Evolutionary conservation across 2,888 invertebrate species (phyloP).

Genomic region (Kuschelorhynchus macadamiae): DNA sequence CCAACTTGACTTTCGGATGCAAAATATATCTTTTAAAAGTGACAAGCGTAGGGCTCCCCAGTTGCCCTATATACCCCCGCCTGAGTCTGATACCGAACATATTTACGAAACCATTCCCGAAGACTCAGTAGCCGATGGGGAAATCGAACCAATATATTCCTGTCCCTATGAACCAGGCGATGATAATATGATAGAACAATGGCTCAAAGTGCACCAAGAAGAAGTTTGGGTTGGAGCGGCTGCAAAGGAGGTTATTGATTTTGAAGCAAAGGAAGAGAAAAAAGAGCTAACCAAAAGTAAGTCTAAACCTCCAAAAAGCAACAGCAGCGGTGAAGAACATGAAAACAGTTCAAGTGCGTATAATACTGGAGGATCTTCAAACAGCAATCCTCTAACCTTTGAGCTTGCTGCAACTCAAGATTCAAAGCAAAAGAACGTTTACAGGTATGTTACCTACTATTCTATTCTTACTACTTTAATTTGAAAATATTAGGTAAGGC

Average conservation of each 20-base stretch:
- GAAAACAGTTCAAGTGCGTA: constrained; percentile 80
- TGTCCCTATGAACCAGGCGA: constrained; percentile 72
- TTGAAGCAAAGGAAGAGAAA: constrained; percentile 53
- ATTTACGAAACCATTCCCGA: constrained; percentile 79
- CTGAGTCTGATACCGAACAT: constrained; percentile 74
- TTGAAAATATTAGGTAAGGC: constrained; percentile 20
- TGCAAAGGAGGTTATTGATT: constrained; percentile 50
- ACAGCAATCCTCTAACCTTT: constrained; percentile 75
- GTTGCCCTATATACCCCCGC: constrained; percentile 62
- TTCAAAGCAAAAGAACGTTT: constrained; percentile 65
- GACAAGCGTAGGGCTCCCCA: constrained; percentile 63
- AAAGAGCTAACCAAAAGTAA: constrained; percentile 56
- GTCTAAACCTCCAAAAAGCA: constrained; percentile 62
- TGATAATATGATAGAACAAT: constrained; percentile 62
- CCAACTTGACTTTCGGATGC: constrained; percentile 73
- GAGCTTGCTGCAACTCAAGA: constrained; percentile 69
- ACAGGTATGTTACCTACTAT: constrained; percentile 54
- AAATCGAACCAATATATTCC: constrained; percentile 75
- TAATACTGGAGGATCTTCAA: constrained; percentile 83
- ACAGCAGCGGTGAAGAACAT: constrained; percentile 72
- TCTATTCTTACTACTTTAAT: background rate
- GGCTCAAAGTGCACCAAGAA: constrained; percentile 61
- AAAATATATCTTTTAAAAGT: constrained; percentile 72
- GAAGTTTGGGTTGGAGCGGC: constrained; percentile 46
- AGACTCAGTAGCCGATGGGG: constrained; percentile 68